Evolutionary conservation across 2,113 vertebrate genomes (phyloP).

Genomic region (Noctilio leporinus): DNA sequence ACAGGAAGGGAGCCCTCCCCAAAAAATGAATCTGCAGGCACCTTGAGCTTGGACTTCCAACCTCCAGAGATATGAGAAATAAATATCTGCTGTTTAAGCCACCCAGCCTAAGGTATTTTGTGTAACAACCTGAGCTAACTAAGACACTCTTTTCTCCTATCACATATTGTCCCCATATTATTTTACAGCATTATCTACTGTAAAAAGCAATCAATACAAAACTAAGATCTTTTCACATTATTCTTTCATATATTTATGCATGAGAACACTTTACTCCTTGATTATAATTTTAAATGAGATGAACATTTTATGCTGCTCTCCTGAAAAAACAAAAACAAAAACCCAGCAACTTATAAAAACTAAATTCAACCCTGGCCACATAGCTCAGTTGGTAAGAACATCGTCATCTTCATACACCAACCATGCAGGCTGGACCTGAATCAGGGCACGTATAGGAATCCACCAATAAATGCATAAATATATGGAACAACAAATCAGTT

Average conservation of each 20-base stretch:
- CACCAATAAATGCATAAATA: no score
- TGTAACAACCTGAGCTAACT: background rate
- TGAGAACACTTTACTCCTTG: conserved; percentile 35
- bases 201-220: background rate
- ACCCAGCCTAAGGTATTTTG: background rate
- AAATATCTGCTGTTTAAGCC: background rate
- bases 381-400: no score
- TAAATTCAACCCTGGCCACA: background rate
- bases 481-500: no score
- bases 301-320: background rate
- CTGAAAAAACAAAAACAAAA: background rate
- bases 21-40: background rate
- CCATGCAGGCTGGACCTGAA: no score
- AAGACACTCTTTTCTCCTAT: background rate
- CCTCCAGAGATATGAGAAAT: background rate
- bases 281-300: conserved; percentile 34
- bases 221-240: conserved; percentile 13
- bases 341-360: background rate
- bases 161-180: background rate
- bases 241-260: background rate
- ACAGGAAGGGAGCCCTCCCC: background rate
- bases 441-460: no score
- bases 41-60: background rate
- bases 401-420: no score
- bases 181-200: no score